phyloP scores from a whole-genome alignment of 2,113 vertebrate genomes.

The Bubalus kerabau region DNA sequence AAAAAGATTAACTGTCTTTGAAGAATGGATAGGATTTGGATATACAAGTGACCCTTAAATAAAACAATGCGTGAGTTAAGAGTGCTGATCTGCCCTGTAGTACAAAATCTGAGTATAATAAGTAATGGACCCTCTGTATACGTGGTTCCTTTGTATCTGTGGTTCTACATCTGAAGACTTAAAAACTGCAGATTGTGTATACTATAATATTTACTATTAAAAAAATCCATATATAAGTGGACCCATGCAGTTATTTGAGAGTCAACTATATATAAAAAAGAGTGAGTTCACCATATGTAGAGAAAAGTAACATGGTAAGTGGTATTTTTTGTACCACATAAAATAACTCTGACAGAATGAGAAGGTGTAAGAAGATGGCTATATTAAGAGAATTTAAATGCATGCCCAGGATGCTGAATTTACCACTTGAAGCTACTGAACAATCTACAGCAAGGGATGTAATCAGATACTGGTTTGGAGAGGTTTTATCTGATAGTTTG shows the following conservation, averaged over 20 bases:
- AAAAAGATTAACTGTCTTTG: neutral
- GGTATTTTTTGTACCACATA: neutral
- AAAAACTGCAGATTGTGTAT: neutral
- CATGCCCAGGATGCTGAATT: neutral
- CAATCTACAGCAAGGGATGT: neutral
- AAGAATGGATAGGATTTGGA: neutral
- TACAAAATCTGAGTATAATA: neutral
- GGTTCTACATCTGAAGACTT: neutral
- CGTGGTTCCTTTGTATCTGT: neutral
- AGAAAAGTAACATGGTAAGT: neutral
- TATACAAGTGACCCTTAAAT: neutral
- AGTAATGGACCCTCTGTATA: neutral
- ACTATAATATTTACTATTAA: neutral
- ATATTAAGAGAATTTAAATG: neutral
- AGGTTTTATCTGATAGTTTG: neutral
- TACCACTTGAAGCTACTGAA: neutral
- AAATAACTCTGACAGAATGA: neutral
- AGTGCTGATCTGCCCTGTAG: neutral
- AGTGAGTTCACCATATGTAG: neutral
- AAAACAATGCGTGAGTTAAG: neutral
- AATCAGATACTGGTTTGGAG: neutral
- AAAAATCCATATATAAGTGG: neutral
- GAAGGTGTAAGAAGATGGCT: neutral
- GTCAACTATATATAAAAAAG: neutral
- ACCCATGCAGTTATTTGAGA: neutral